A percentile compares a stretch with the other conserved stretches of the same genome.
Conservation (phyloP, 2,797 vertebrate genomes). For the Fratercula arctica region DNA sequence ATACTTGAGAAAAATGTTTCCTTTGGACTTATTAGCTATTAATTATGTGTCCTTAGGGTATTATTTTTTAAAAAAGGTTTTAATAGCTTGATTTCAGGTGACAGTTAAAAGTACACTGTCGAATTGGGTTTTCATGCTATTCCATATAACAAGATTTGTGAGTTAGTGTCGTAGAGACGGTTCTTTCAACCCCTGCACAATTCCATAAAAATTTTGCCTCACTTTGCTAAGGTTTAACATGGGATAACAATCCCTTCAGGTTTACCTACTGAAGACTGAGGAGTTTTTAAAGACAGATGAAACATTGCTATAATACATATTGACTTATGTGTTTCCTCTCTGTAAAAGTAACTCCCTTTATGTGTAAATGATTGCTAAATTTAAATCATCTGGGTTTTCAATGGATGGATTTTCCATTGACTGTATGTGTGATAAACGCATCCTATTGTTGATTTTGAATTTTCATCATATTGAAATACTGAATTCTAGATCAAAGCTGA, state of each 20-base stretch:
- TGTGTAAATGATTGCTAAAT: background rate
- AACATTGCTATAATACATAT: background rate
- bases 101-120: background rate
- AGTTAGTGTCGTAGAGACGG: background rate
- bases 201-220: background rate
- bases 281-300: background rate
- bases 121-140: background rate
- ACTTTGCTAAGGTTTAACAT: background rate
- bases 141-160: background rate
- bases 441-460: background rate
- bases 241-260: background rate
- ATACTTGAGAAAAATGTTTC: background rate
- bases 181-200: background rate
- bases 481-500: background rate
- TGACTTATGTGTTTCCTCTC: background rate
- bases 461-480: background rate
- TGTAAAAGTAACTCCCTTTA: background rate
- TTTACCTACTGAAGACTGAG: background rate
- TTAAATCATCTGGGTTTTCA: background rate
- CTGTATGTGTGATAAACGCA: background rate
- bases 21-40: background rate
- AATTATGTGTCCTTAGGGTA: background rate
- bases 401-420: background rate
- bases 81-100: background rate
- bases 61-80: background rate